Base-by-base conservation (phyloP, 2,888 invertebrate species). In the Poecilus cupreus region DNA sequence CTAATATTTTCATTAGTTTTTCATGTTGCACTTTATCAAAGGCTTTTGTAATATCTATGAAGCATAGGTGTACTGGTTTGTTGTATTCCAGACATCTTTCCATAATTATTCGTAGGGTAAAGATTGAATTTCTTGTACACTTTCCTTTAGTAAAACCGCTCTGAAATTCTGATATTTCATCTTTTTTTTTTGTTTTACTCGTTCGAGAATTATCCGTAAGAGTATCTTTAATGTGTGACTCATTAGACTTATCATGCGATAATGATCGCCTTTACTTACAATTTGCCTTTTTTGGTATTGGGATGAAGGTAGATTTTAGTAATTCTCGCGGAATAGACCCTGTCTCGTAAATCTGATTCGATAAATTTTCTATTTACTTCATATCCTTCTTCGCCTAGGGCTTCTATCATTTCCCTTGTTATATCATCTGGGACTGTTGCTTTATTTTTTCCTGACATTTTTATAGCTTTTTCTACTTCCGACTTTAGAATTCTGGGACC, bases 141-240 rank as follows among this genome's bases (percentile, higher is more conserved):
- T 13, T 3, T 11, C 46, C 46, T 13, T 11, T 13, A 6, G 74
- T 26, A 57, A 85, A 85, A 1, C 83, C 84, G 82, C 85, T 85
- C 70, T 84, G 84, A 16, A 82, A 83, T 6, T 79, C 51, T 20
- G 75, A 70, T 39, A 84, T 83, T 75, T 83, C 64, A 51, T 72
- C 60, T 81, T 84, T 83, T 10, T 57, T 37, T 81, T 68, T 82
- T 16, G 46, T 46, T 13, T 46, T 13, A 46, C 8, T 11, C 82
- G 22, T 13, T 75, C 13, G 37, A 83, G 83, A 11, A 84, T 83
- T 13, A 84, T 82, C 18, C 74, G 78, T 16, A 84, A 68, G 20
- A 85, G 82, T 13, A 84, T 54, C 60, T 84, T 85, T 32, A 84
- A 74, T 8, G 82, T 68, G 32, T 84, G 84, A 64, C 82, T 83